Conservation (phyloP, 2,113 vertebrate genomes). For the Gadus macrocephalus region DNA sequence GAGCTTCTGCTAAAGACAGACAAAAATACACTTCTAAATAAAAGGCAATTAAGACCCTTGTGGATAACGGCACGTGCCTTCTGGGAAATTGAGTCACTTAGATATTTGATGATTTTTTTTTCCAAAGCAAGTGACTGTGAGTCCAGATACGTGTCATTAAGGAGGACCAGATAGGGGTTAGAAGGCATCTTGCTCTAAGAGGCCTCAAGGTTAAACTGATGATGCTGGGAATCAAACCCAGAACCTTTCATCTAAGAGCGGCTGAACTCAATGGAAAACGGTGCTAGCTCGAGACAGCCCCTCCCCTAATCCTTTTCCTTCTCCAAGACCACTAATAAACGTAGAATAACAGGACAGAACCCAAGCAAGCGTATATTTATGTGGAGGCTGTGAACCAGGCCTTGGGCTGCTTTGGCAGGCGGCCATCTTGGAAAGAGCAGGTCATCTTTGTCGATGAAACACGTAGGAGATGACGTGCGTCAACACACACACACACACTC, state of each 20-base stretch:
- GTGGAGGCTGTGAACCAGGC: background rate
- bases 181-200: no score
- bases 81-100: no score
- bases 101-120: no score
- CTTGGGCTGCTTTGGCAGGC: constrained; percentile 9
- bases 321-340: background rate
- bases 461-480: background rate
- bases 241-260: background rate
- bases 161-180: no score
- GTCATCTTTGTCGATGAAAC: background rate
- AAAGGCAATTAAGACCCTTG: no score
- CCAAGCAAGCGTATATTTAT: background rate
- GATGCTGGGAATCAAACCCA: background rate
- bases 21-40: no score
- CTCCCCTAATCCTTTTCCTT: background rate
- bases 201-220: no score
- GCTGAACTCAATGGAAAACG: no score
- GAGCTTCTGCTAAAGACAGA: no score
- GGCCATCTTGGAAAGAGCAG: constrained; percentile 6
- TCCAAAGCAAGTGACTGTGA: no score
- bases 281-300: background rate
- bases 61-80: no score
- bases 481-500: constrained; percentile 2
- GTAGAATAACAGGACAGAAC: constrained; percentile 31
- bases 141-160: no score